Evolutionary conservation across 2,113 vertebrate species (phyloP).

Genomic region (Apeltes quadracus): DNA sequence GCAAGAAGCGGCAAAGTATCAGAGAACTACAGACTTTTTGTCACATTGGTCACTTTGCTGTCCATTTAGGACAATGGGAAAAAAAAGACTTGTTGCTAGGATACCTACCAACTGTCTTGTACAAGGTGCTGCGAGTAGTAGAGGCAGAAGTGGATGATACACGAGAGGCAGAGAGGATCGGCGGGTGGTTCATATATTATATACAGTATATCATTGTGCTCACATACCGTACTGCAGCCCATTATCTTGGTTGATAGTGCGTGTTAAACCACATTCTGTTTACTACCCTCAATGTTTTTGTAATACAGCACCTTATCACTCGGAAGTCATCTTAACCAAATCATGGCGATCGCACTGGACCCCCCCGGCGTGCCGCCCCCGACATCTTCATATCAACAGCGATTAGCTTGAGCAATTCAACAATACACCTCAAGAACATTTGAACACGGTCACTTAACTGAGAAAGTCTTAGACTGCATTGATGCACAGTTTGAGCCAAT

Average conservation of each 20-base stretch:
- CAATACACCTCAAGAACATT: conserved; percentile 61
- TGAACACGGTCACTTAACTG: conserved; percentile 70
- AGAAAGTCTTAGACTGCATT: conserved; percentile 63
- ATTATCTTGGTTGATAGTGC: background rate
- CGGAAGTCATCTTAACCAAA: background rate
- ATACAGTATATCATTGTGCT: background rate
- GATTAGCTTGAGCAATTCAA: conserved; percentile 69
- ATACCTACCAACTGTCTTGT: conserved; percentile 54
- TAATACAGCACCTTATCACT: background rate
- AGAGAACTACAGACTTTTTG: conserved; percentile 26
- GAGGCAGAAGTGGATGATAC: conserved; percentile 8
- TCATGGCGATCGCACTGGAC: background rate
- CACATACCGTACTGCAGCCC: background rate
- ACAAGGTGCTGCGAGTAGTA: conserved; percentile 12
- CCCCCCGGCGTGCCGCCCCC: conserved; percentile 20
- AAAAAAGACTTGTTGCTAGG: conserved; percentile 60
- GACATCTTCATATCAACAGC: conserved; percentile 72
- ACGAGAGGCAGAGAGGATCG: no score
- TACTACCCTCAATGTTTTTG: background rate
- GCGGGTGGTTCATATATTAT: background rate
- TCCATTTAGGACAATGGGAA: conserved; percentile 27
- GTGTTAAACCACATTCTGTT: background rate
- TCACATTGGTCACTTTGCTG: conserved; percentile 48
- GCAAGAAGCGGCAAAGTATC: conserved; percentile 33
- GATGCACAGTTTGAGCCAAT: conserved; percentile 63